These are phyloP conservation scores for Limnodromus scolopaceus DNA, from an alignment of 2,797 vertebrate genomes.

Conservation along the genomic window DNA sequence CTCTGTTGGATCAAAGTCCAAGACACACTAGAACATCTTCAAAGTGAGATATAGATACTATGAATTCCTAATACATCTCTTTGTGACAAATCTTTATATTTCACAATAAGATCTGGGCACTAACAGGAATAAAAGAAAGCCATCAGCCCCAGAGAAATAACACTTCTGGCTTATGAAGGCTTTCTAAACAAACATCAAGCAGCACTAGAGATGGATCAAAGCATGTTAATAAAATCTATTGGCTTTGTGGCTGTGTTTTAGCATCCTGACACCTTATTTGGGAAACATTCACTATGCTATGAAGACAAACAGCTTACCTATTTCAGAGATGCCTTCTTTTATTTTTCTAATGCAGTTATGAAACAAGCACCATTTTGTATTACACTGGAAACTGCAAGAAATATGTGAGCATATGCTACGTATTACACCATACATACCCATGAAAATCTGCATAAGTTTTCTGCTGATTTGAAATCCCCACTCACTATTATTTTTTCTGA, in stretches of 20 bases:
- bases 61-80: slow-evolving; percentile 7
- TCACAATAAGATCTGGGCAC: not conserved
- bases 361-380: not conserved
- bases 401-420: accelerated
- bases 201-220: not conserved
- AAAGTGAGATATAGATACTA: not conserved
- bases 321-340: not conserved
- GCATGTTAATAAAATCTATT: not conserved
- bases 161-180: not conserved
- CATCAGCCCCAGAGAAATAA: not conserved
- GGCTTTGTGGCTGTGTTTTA: not conserved
- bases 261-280: not conserved
- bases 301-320: not conserved
- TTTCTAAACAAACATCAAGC: slow-evolving; percentile 14
- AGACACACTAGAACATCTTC: not conserved
- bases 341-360: not conserved
- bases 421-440: not conserved
- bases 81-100: not conserved
- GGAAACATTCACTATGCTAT: not conserved
- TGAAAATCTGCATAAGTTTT: not conserved
- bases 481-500: not conserved
- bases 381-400: not conserved
- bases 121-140: not conserved
- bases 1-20: not conserved
- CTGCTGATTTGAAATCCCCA: not conserved